Conservation (phyloP, 92 coral and sea anemone genomes). For the Heliopora coerulea region DNA sequence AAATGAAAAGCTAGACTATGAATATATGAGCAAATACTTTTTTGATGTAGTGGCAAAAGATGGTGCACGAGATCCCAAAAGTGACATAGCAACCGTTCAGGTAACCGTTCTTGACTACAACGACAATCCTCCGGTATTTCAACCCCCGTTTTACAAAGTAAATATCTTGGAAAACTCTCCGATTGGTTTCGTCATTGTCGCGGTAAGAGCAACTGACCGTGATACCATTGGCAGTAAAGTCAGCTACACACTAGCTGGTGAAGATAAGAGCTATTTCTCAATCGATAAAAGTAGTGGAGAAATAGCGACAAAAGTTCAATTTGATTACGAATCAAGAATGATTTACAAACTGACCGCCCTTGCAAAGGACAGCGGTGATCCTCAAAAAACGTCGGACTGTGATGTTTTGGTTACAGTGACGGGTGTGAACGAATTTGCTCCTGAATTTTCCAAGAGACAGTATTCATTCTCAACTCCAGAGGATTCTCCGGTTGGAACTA, state of each 20-base stretch:
- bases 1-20: constrained; percentile 71
- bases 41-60: constrained; percentile 74
- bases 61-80: constrained; percentile 62
- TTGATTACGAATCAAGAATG: constrained; percentile 72
- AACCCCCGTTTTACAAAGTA: constrained; percentile 54
- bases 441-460: constrained; percentile 60
- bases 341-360: constrained; percentile 55
- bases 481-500: constrained; percentile 71
- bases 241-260: constrained; percentile 62
- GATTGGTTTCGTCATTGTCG: constrained; percentile 53
- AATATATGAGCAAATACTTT: constrained; percentile 46
- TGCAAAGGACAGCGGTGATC: constrained; percentile 75
- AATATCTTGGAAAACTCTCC: constrained; percentile 70
- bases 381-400: constrained; percentile 65
- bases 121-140: constrained; percentile 87
- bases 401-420: constrained; percentile 67
- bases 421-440: constrained; percentile 77
- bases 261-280: constrained; percentile 44
- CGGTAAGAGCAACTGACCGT: constrained; percentile 74
- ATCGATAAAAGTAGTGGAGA: constrained; percentile 66
- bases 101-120: constrained; percentile 68
- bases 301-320: constrained; percentile 60
- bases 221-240: constrained; percentile 60
- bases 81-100: constrained; percentile 62
- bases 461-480: constrained; percentile 77